Percentiles rank a stretch among this genome's conserved stretches.
These are phyloP conservation scores for Leptinotarsa juncta DNA, from an alignment of 2,888 invertebrate genomes.

Conservation along the genomic window DNA sequence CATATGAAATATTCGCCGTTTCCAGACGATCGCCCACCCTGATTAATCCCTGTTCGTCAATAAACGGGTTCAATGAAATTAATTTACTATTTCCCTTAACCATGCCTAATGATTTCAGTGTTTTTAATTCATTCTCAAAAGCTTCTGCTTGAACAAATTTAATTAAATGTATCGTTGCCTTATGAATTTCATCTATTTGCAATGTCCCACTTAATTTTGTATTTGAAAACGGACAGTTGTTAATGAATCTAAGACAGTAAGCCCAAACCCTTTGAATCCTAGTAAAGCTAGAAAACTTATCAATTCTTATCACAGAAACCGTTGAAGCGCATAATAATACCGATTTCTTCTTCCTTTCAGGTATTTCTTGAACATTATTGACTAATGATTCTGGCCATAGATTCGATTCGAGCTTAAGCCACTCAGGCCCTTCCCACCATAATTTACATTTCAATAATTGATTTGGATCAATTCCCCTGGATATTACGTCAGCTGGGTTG, in stretches of 20 bases:
- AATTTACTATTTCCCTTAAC: conserved; percentile 10
- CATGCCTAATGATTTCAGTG: not conserved
- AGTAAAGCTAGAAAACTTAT: not conserved
- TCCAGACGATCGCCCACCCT: conserved; percentile 51
- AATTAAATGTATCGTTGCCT: not conserved
- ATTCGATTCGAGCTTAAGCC: not conserved
- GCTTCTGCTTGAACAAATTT: not conserved
- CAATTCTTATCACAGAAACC: not conserved
- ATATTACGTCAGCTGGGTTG: conserved; percentile 18
- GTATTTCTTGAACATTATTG: no score
- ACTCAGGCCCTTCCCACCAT: conserved; percentile 30
- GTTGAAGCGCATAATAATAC: not conserved
- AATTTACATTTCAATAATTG: conserved; percentile 10
- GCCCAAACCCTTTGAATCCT: not conserved
- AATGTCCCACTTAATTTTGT: not conserved
- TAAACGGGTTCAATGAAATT: conserved; percentile 28
- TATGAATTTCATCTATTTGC: not conserved
- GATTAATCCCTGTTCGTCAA: conserved; percentile 40
- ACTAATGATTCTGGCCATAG: not conserved
- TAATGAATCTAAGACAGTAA: not conserved
- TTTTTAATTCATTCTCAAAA: not conserved
- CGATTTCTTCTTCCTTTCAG: no score
- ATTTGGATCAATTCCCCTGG: conserved; percentile 5
- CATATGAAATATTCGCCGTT: conserved; percentile 7
- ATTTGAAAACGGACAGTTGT: not conserved